phyloP scores from a whole-genome alignment of 30 jellyfish, hydroid and myxozoan species.

The Aurelia aurita region DNA sequence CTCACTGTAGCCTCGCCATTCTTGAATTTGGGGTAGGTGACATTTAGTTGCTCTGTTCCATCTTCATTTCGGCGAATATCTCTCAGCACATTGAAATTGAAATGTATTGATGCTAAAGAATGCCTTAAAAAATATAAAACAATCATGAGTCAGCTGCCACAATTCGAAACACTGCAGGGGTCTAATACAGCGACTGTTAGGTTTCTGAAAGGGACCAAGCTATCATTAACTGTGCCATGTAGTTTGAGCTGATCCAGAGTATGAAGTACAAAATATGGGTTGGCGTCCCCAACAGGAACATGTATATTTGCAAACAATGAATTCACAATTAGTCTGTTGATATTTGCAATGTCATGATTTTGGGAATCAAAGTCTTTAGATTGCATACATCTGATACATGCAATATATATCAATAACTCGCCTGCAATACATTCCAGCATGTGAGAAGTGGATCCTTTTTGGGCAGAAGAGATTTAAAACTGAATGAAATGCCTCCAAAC shows the following conservation, averaged over 20 bases:
- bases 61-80: constrained; percentile 11
- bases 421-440: constrained; percentile 31
- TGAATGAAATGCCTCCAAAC: constrained; percentile 27
- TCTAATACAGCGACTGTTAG: neutral
- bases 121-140: neutral
- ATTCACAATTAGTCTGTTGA: too few species aligned
- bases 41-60: constrained; percentile 8
- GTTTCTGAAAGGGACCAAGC: too few species aligned
- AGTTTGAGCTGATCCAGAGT: too few species aligned
- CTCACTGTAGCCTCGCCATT: constrained; percentile 20
- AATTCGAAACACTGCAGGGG: neutral
- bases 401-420: neutral
- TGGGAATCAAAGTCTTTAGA: neutral
- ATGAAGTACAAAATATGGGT: too few species aligned
- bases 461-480: constrained; percentile 18
- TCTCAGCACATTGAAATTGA: neutral
- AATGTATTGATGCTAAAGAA: neutral
- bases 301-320: too few species aligned
- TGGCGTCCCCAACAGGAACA: too few species aligned
- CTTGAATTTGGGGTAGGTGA: too few species aligned
- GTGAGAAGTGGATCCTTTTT: constrained; percentile 12
- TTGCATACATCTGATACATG: neutral
- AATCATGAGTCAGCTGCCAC: neutral
- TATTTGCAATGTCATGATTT: neutral
- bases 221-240: too few species aligned